Base-by-base conservation (phyloP, 2,113 vertebrate genomes). In the Panurus biarmicus region DNA sequence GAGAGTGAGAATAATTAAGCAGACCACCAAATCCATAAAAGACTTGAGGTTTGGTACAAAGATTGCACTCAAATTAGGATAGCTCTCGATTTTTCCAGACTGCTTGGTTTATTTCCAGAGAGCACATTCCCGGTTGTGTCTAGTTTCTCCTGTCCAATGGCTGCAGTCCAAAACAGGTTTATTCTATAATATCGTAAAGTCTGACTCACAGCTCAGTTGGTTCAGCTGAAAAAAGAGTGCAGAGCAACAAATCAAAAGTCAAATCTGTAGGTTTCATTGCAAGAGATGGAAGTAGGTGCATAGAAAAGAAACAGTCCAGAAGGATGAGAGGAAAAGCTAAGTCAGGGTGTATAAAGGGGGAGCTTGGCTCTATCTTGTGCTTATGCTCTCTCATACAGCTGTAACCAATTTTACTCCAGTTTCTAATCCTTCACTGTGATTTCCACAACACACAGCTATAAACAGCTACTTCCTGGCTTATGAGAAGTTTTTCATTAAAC, bases 361-460 rank as follows among this genome's bases (percentile, higher is more conserved):
- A 9, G 38, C 5, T 89, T 94, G 90, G 76, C 70, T 95, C 57
- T 71, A 2, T 84, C 40, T 79, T 67, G 17, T n/a, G 58, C 47
- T 29, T 85, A 12, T 66, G 73, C 75, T 95, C 60, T 71, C 74
- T 92, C 71, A 13, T 88, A 60, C 92, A 94, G 74, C 91, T 96
- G 94, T 79, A 92, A 96, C 64, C 90, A 93, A 88, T 95, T 97
- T 96, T 78, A 56, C 53, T 95, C 91, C 87, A 85, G 87, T 91
- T 97, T 97, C 92, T 97, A 95, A 97, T 97, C 93, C 89, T 89
- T 82, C 92, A 84, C 87, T 96, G 67, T 96, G 96, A 97, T 97
- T 97, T 98, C 96, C 97, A 95, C 95, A 97, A 95, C 96, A 96
- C 94, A 91, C 62, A 93, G 42, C 92, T 97, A 80, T 97, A 97